These are phyloP conservation scores for Ranitomeya variabilis DNA, from an alignment of 2,113 vertebrate genomes.

Conservation along the genomic window DNA sequence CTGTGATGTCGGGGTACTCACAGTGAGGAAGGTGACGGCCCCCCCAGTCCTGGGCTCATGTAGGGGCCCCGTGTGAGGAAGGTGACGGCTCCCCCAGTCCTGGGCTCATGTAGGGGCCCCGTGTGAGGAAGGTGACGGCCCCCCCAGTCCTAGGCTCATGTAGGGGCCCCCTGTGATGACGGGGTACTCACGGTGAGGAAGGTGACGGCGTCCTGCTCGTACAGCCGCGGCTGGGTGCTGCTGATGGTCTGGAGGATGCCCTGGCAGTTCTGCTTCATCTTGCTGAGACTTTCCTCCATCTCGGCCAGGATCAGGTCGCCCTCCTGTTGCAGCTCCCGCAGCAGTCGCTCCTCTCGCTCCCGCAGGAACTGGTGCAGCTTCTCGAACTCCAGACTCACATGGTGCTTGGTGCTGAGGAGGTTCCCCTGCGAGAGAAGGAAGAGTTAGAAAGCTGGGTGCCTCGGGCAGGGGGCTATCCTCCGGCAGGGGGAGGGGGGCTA, in stretches of 20 bases:
- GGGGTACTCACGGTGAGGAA: slow-evolving; percentile 45
- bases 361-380: slow-evolving; percentile 56
- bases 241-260: slow-evolving; percentile 56
- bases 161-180: too few relatives aligned
- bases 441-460: neutral
- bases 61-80: too few relatives aligned
- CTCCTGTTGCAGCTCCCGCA: slow-evolving; percentile 51
- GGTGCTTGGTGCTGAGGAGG: slow-evolving; percentile 52
- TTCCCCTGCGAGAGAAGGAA: slow-evolving; percentile 30
- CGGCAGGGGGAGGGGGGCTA: too few relatives aligned
- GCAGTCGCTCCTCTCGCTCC: slow-evolving; percentile 50
- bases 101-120: too few relatives aligned
- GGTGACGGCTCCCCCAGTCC: too few relatives aligned
- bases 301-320: slow-evolving; percentile 49
- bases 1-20: too few relatives aligned
- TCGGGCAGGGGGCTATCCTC: too few relatives aligned
- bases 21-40: too few relatives aligned
- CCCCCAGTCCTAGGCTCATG: neutral
- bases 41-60: too few relatives aligned
- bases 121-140: neutral
- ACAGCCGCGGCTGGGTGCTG: slow-evolving; percentile 52
- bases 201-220: slow-evolving; percentile 51
- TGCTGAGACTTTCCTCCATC: slow-evolving; percentile 52
- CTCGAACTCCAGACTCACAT: slow-evolving; percentile 54
- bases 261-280: slow-evolving; percentile 56